Conservation (phyloP, 2,113 vertebrate genomes). For the Dromiciops gliroides region DNA sequence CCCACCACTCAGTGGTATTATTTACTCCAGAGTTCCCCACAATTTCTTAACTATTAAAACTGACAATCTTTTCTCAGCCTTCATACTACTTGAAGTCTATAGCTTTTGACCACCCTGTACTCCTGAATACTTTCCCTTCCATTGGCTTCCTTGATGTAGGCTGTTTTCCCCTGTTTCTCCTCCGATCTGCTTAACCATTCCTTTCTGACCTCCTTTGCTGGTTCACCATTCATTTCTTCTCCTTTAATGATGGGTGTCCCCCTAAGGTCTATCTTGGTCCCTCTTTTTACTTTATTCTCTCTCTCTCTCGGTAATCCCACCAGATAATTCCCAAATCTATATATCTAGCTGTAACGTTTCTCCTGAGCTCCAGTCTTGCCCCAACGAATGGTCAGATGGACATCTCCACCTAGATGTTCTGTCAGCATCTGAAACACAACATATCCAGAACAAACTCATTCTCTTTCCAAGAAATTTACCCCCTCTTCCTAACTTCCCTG, state of each 20-base stretch:
- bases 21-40: background rate
- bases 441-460: background rate
- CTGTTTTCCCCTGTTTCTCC: background rate
- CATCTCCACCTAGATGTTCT: background rate
- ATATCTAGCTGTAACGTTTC: background rate
- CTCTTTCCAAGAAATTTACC: background rate
- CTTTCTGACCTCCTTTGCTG: background rate
- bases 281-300: background rate
- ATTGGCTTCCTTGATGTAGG: background rate
- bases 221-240: background rate
- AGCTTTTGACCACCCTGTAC: background rate
- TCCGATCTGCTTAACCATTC: background rate
- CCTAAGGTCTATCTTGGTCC: too few species aligned
- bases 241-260: background rate
- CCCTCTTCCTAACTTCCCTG: background rate
- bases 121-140: background rate
- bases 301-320: background rate
- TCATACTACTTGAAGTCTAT: background rate
- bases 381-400: background rate
- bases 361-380: background rate
- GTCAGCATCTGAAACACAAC: background rate
- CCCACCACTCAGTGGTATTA: background rate
- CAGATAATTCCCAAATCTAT: background rate
- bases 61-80: background rate
- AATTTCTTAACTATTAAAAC: background rate